These are phyloP conservation scores for Zelleria hepariella DNA, from an alignment of 2,888 invertebrate genomes.

Conservation along the genomic window DNA sequence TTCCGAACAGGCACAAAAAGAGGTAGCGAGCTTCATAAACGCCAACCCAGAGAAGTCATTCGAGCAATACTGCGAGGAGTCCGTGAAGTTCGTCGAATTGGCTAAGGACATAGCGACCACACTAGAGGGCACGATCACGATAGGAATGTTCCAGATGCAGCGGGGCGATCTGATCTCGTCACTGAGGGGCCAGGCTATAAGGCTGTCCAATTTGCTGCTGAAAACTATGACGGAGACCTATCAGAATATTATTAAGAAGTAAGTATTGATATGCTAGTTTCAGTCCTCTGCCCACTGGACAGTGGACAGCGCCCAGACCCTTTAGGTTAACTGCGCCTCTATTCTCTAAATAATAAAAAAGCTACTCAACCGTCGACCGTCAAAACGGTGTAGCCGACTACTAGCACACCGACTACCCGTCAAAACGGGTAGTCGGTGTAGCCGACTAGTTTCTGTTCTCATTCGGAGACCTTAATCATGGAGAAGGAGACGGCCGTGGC, in stretches of 20 bases:
- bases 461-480: no score
- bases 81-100: slow-evolving; percentile 75
- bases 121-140: slow-evolving; percentile 77
- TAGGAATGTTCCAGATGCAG: slow-evolving; percentile 90
- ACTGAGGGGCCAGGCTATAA: slow-evolving; percentile 77
- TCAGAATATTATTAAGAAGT: slow-evolving; percentile 82
- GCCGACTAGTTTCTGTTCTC: no score
- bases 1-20: slow-evolving; percentile 64
- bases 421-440: no score
- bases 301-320: no score
- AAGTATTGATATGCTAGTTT: no score
- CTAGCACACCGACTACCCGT: no score
- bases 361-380: no score
- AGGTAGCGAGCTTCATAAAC: slow-evolving; percentile 78
- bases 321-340: no score
- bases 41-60: slow-evolving; percentile 74
- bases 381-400: no score
- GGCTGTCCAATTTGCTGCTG: slow-evolving; percentile 78
- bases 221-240: slow-evolving; percentile 84
- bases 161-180: slow-evolving; percentile 82
- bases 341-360: no score
- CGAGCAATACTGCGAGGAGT: slow-evolving; percentile 73
- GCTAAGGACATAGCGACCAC: slow-evolving; percentile 73
- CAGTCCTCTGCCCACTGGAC: no score
- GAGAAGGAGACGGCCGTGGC: no score